phyloP scores from a whole-genome alignment of 2,797 vertebrate genomes.

The Aselliscus stoliczkanus region DNA sequence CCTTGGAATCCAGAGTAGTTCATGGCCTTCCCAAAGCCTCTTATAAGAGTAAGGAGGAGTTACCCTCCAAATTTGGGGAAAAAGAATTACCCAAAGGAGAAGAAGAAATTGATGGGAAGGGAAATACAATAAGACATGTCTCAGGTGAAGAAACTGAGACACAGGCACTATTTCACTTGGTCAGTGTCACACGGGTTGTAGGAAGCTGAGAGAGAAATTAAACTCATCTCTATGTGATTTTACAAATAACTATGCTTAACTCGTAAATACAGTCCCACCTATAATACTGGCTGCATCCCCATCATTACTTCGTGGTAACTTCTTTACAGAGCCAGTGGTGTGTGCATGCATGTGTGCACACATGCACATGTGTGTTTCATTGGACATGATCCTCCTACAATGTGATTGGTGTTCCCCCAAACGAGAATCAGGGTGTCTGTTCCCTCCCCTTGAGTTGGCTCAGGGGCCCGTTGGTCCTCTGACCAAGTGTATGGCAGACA shows the following conservation, averaged over 20 bases:
- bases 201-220: not conserved
- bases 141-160: not conserved
- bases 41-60: not conserved
- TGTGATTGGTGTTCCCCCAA: not conserved
- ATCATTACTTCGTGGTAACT: fast-evolving
- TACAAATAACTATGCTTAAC: not conserved
- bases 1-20: not conserved
- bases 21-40: not conserved
- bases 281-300: not conserved
- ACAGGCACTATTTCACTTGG: not conserved
- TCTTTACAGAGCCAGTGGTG: not conserved
- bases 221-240: not conserved
- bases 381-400: not conserved
- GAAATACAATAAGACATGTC: not conserved
- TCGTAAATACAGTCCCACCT: not conserved
- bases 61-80: not conserved
- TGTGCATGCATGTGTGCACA: fast-evolving
- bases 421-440: fast-evolving
- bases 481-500: not conserved
- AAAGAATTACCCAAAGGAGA: not conserved
- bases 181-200: fast-evolving
- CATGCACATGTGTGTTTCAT: not conserved
- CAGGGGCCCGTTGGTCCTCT: too few species aligned
- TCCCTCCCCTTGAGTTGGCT: not conserved
- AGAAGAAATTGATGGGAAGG: not conserved